Base-by-base conservation (phyloP, 2,113 vertebrate genomes). In the Nannobrachium achirus region DNA sequence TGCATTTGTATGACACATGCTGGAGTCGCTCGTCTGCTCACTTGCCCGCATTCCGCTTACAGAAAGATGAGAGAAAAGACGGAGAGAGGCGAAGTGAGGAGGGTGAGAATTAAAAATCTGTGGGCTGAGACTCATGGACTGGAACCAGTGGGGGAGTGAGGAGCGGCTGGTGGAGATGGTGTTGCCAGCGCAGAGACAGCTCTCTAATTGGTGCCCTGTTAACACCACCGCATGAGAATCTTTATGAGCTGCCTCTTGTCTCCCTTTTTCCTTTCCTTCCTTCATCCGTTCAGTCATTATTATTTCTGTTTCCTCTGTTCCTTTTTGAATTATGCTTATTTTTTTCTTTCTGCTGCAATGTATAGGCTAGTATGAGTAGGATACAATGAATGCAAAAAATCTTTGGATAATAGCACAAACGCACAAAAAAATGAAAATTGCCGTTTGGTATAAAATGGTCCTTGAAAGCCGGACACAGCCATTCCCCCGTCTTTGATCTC, bases 141-240 rank as follows among this genome's bases (percentile, higher is more conserved):
- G 81, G 76, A 91, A 85, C 77, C 55, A 71, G 73, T 56, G 13
- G 55, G 78, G 66, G 50, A 68, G 52, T 71, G 80, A 38, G 75
- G 71, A 84, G 86, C 73, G 80, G 44, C 69, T 80, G 53, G 62
- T 80, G 18, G 60, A 82, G 59, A 78, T 45, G 66, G 51, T 52
- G 48, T 66, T 58, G 50, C 71, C 74, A 79, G 39, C 6, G 74
- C 50, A 77, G 13, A 81, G 73, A 73, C 69, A 68, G 73, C 59
- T 83, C 76, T 57, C 68, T 90, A 89, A 92, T 90, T 87, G 84
- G 87, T 25, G 76, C 63, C 69, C 71, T 80, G 75, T 77, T 33
- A 86, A 77, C 73, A 51, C 66, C 40, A 15, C 82, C 56, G 63
- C 58, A 69, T 60, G 53, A 60, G 71, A 82, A 81, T 79, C 60